Percentiles rank a stretch among this genome's conserved stretches.
Evolutionary conservation across 1,140 invertebrate species (phyloP).

Genomic region (Lamellibrachia luymesi): DNA sequence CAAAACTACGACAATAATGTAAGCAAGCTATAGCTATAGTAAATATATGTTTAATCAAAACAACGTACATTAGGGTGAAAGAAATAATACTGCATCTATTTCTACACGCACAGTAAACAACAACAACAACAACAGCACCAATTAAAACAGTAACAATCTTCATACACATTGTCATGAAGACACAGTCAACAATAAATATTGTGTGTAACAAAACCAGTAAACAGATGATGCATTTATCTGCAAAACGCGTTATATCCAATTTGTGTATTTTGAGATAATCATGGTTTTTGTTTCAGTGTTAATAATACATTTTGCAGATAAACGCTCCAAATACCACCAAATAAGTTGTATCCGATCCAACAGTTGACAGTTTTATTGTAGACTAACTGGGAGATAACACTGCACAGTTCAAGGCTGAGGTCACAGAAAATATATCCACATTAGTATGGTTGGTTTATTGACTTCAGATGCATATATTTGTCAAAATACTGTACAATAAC

Average conservation of each 20-base stretch:
- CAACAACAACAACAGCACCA: neutral
- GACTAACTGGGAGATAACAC: too few species aligned
- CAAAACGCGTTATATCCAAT: neutral
- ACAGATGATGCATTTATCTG: neutral
- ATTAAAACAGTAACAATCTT: neutral
- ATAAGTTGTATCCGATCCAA: neutral
- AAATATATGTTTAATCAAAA: slow-evolving; percentile 2
- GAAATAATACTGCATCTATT: neutral
- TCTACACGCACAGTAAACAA: neutral
- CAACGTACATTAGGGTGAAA: neutral
- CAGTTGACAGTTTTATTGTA: neutral
- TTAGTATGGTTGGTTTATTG: too few species aligned
- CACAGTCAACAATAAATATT: neutral
- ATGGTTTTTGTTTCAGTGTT: neutral
- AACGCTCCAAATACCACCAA: neutral
- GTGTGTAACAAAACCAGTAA: neutral
- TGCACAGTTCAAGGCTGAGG: too few species aligned
- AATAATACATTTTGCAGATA: neutral
- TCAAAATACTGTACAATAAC: too few species aligned
- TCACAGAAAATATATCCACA: too few species aligned
- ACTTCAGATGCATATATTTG: too few species aligned
- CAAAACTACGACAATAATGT: neutral
- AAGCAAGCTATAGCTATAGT: neutral
- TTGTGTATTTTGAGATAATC: neutral
- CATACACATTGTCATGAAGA: neutral